Percentiles rank a stretch among this genome's conserved stretches.
These are phyloP conservation scores for Meloidogyne exigua DNA, from an alignment of 1,140 invertebrate species.

Conservation along the genomic window DNA sequence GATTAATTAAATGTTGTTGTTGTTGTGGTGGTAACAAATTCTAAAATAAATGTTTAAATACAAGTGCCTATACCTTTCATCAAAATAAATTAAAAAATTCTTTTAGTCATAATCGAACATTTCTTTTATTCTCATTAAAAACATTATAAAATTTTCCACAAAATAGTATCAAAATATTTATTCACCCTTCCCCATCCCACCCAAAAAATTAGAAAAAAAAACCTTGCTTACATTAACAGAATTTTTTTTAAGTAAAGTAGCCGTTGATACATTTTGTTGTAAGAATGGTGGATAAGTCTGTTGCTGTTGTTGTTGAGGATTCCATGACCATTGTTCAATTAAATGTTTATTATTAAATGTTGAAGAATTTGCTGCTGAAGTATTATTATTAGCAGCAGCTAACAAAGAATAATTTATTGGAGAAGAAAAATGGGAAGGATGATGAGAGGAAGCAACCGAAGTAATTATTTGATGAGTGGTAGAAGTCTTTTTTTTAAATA, in stretches of 20 bases:
- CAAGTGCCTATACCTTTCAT: too few relatives aligned
- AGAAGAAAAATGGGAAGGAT: slow-evolving; percentile 6
- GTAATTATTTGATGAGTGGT: slow-evolving; percentile 14
- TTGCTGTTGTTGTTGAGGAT: slow-evolving; percentile 12
- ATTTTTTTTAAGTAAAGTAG: neutral
- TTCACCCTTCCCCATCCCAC: too few relatives aligned
- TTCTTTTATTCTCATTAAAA: too few relatives aligned
- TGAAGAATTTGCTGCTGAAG: too few relatives aligned
- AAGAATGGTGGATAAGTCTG: neutral
- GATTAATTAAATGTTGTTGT: neutral
- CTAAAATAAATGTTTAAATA: neutral
- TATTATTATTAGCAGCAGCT: neutral
- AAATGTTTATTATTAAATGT: neutral
- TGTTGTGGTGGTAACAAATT: neutral
- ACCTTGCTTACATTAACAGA: neutral
- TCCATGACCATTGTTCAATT: neutral
- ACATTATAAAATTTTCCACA: too few relatives aligned
- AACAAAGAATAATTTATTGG: slow-evolving; percentile 20
- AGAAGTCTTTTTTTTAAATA: neutral
- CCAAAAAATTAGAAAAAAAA: neutral
- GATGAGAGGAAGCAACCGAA: slow-evolving; percentile 19
- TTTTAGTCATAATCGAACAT: too few relatives aligned
- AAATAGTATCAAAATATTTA: neutral
- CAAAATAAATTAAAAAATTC: too few relatives aligned
- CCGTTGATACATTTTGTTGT: neutral